Evolutionary conservation across 1,140 invertebrate species (phyloP).

Genomic region (Coptotermes formosanus): DNA sequence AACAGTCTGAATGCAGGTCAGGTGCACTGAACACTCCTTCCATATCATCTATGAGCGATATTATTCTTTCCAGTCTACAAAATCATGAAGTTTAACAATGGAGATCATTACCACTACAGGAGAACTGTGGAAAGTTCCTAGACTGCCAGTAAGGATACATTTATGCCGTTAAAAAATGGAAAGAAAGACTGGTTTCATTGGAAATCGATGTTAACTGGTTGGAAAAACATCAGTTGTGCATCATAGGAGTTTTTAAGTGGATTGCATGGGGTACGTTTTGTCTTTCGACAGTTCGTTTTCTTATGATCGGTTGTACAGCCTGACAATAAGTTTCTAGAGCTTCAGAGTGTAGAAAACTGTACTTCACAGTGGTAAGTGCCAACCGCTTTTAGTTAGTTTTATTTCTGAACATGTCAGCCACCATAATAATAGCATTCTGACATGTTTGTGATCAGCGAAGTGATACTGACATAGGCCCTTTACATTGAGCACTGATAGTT

Average conservation of each 20-base stretch:
- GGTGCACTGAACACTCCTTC: too few species aligned
- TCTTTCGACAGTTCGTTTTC: neutral
- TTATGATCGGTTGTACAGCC: neutral
- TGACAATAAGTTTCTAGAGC: neutral
- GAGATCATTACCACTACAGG: neutral
- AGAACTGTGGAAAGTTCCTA: neutral
- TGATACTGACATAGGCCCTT: too few species aligned
- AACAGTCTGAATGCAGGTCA: neutral
- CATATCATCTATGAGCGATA: neutral
- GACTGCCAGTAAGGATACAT: neutral
- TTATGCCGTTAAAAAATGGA: neutral
- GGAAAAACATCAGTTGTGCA: neutral
- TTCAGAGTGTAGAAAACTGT: too few species aligned
- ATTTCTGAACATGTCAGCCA: too few species aligned
- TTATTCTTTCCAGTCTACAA: neutral
- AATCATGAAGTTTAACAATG: neutral
- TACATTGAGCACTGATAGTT: too few species aligned
- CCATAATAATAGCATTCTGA: too few species aligned
- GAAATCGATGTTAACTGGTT: neutral
- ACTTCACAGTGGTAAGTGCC: too few species aligned
- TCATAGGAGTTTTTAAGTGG: neutral
- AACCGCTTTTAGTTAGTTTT: too few species aligned
- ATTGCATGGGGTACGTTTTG: too few species aligned
- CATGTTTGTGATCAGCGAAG: too few species aligned
- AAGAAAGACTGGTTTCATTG: constrained; percentile 9